Base-by-base conservation (phyloP, 2,797 vertebrate species). In the Novumbra hubbsi region DNA sequence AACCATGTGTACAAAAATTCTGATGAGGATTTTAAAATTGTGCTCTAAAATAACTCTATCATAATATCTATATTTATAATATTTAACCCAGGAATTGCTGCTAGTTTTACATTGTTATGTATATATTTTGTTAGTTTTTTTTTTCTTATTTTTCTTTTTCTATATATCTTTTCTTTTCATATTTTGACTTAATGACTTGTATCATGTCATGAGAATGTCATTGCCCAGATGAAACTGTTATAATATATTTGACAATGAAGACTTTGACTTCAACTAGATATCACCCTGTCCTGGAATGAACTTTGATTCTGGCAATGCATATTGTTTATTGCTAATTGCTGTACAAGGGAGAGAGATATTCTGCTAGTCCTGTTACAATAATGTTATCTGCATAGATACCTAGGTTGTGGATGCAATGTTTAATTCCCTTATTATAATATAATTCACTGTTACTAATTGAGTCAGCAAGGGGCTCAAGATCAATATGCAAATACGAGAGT, bases 391-490 rank as follows among this genome's bases (percentile, higher is more conserved):
- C 49, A 45, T 74, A 41, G 67, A 57, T 48, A 45, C 16, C 6
- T 16, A 14, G 28, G 52, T 19, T 50, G 50, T 34, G 12, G 38
- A 12, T n/a, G 11, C 30, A 68, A 41, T 63, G 32, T 66, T 38
- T 27, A 24, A 50, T 66, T 67, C 45, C 48, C 32, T 45, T 50
- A 62, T 45, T 73, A 50, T 62, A 45, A 68, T 45, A 45, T 45
- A 45, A 45, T 45, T 57, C 30, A 15, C 62, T 17, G 28, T 57
- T 21, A 68, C 27, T 62, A 34, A 68, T 32, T 73, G 55, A 50
- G 66, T 69, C 65, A 60, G 64, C 19, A 27, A 74, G 50, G 65
- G 50, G 65, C 38, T 74, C 32, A 41, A 72, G 70, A 62, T 72
- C n/a, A 62, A 62, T 45, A 62, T 62, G 70, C 52, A 27, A 62